Evolutionary conservation across 30 jellyfish, hydroid and myxozoan genomes (phyloP), one percentile per base, ranked within the genome.

Genomic region (Thelohanellus kitauei): DNA sequence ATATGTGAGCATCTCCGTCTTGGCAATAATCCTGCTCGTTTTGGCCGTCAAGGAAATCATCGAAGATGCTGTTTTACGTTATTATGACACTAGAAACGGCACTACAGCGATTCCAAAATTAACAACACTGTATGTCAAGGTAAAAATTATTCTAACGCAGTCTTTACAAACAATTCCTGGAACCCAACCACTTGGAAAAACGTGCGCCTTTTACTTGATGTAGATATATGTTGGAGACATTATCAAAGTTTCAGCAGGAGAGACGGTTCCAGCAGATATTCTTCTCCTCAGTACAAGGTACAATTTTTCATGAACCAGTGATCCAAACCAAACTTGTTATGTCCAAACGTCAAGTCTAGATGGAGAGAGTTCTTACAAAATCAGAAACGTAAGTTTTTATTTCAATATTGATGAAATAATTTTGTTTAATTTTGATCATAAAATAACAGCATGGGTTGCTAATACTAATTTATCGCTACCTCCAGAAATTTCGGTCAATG

Each of bases 241-340:
- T 0, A 85, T 73, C 23, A 63, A 73, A 55, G 88, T 73, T 21
- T 34, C 32, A 22, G 56, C 57, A 46, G 89, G 84, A 12, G 37
- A 63, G 34, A 60, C 63, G 80, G 65, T 73, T 49, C 92, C 92
- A 1, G 92, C 92, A 3, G 92, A 73, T 44, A 41, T 73, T 18
- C 56, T 73, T 27, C 40, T 73, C 18, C 53, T 73, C 17, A 48
- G 88, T 0, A 61, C 92, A 16, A 73, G 92, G 92, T 73, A 51
- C 8, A 27, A 8, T 27, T 5, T 27, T 27, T 5, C n/a, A 27
- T 27, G 8, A 8, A 5, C 8, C n/a, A 27, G 35, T n/a, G 35
- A 27, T 5, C 10, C 35, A 8, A 8, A 27, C 8, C 88, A 83
- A 14, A 73, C 63, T 86, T 73, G 92, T 37, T 73, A 73, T 34